phyloP scores from a whole-genome alignment of 2,888 invertebrate species.

The Hemithea aestivaria region DNA sequence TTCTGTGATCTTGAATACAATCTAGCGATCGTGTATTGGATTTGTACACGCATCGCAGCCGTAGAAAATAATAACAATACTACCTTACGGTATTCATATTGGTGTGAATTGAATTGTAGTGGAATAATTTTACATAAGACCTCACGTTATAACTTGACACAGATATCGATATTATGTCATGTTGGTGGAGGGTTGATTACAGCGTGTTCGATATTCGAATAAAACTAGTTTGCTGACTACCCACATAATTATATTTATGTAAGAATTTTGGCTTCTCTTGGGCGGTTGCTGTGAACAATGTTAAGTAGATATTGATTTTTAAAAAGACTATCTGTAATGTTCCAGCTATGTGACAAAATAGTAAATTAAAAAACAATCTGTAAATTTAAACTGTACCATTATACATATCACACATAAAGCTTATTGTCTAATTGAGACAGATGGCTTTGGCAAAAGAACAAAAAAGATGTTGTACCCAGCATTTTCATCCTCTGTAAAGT shows the following conservation, averaged over 20 bases:
- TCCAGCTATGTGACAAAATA: too few species aligned
- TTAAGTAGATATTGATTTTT: too few species aligned
- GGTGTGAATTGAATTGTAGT: not conserved
- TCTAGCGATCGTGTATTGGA: constrained; percentile 33
- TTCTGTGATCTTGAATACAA: constrained; percentile 36
- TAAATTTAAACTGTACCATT: too few species aligned
- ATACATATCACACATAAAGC: too few species aligned
- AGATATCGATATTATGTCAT: constrained; percentile 63
- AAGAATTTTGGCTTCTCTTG: constrained; percentile 10
- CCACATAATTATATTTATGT: constrained; percentile 40
- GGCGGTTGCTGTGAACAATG: too few species aligned
- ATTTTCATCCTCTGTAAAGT: too few species aligned
- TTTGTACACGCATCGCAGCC: constrained; percentile 2
- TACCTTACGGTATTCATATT: constrained; percentile 7
- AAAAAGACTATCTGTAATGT: too few species aligned
- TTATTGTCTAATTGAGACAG: too few species aligned
- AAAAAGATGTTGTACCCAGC: too few species aligned
- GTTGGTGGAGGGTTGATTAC: constrained; percentile 32
- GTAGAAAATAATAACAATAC: constrained; percentile 4
- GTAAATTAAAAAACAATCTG: too few species aligned
- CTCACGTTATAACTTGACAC: constrained; percentile 41
- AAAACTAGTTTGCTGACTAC: constrained; percentile 41
- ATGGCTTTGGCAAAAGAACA: too few species aligned
- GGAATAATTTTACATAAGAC: constrained; percentile 1
- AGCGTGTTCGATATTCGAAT: constrained; percentile 34